A percentile compares a stretch with the other conserved stretches of the same genome.
These are phyloP conservation scores for Drosophila pectinifera DNA, from an alignment of 1,140 invertebrate species.

Conservation along the genomic window DNA sequence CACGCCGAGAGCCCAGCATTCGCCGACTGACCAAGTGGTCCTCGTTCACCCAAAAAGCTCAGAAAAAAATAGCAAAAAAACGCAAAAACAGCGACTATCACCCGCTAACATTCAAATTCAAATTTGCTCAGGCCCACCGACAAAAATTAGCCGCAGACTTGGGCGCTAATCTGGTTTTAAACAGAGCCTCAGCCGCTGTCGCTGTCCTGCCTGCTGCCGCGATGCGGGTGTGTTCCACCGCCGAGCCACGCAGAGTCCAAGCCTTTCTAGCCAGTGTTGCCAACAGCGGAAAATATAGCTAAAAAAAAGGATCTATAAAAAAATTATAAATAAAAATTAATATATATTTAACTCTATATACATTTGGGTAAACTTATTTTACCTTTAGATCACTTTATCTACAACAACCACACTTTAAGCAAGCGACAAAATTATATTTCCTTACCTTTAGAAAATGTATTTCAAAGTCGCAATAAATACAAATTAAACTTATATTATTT, in stretches of 20 bases:
- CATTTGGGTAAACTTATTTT: no score
- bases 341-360: no score
- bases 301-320: neutral
- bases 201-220: constrained; percentile 64
- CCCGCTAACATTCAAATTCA: constrained; percentile 83
- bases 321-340: neutral
- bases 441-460: no score
- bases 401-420: no score
- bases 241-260: constrained; percentile 35
- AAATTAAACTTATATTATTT: neutral
- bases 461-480: no score
- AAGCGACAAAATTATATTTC: no score
- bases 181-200: constrained; percentile 34
- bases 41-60: constrained; percentile 12
- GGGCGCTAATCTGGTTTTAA: constrained; percentile 83
- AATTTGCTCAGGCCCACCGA: constrained; percentile 74
- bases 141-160: constrained; percentile 82
- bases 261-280: constrained; percentile 15
- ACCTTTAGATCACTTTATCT: no score
- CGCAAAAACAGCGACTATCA: constrained; percentile 64
- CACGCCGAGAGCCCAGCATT: constrained; percentile 33
- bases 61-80: constrained; percentile 21
- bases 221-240: constrained; percentile 72
- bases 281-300: neutral
- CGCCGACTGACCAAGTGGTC: constrained; percentile 76